phyloP scores from a whole-genome alignment of 2,113 vertebrate genomes.

The Bothrops jararaca region DNA sequence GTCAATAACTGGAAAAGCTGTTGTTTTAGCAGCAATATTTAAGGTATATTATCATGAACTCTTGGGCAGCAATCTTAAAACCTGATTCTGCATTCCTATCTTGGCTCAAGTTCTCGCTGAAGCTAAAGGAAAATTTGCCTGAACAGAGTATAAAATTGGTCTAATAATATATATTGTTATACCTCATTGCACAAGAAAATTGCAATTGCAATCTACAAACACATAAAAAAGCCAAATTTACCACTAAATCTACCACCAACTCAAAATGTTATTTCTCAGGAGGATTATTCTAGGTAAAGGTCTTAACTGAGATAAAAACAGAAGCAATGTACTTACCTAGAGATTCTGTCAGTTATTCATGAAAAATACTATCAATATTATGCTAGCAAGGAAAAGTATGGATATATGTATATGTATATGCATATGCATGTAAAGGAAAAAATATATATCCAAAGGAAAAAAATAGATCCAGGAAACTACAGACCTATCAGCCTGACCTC shows the following conservation, averaged over 20 bases:
- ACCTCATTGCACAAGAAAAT: neutral
- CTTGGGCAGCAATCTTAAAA: neutral
- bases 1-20: constrained; percentile 2
- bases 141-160: neutral
- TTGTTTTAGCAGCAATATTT: neutral
- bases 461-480: too few relatives aligned
- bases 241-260: neutral
- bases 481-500: too few relatives aligned
- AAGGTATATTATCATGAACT: neutral
- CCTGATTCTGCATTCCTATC: neutral
- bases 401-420: neutral
- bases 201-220: neutral
- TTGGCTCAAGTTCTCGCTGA: neutral
- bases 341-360: accelerated
- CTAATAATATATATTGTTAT: neutral
- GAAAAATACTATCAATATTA: neutral
- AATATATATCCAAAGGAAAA: too few relatives aligned
- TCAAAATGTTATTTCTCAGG: neutral
- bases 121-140: neutral
- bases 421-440: neutral
- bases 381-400: neutral
- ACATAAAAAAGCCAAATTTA: neutral
- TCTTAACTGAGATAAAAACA: neutral
- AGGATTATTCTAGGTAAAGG: neutral
- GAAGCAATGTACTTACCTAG: neutral